Evolutionary conservation across 2,888 invertebrate species (phyloP).

Genomic region (Fragum whitleyi): DNA sequence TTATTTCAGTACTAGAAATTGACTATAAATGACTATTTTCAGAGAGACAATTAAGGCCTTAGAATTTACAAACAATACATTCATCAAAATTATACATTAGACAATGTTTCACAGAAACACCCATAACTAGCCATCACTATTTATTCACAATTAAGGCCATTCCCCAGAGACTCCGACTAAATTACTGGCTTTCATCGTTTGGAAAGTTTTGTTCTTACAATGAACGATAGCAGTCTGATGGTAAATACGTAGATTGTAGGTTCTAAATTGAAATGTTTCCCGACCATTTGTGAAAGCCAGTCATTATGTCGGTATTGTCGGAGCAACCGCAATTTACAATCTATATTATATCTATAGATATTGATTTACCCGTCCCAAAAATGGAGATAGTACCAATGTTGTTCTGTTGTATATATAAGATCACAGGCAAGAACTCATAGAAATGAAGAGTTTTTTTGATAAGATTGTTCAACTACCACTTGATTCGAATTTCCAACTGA

Average conservation of each 20-base stretch:
- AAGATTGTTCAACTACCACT: too few relatives aligned
- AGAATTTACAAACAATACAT: background rate
- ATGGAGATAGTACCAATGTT: background rate
- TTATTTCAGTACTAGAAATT: too few relatives aligned
- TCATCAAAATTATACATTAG: background rate
- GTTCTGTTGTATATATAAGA: too few relatives aligned
- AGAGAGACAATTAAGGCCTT: background rate
- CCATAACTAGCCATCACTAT: background rate
- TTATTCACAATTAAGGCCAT: slow-evolving; percentile 9
- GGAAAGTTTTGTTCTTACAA: slow-evolving; percentile 14
- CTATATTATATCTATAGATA: slow-evolving; percentile 2
- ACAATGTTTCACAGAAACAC: background rate
- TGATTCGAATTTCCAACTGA: too few relatives aligned
- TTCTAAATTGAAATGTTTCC: slow-evolving; percentile 33
- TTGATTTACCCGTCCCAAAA: slow-evolving; percentile 17
- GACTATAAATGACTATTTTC: background rate
- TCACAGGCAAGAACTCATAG: too few relatives aligned
- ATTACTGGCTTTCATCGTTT: slow-evolving; percentile 24
- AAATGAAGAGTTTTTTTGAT: too few relatives aligned
- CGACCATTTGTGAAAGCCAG: slow-evolving; percentile 30
- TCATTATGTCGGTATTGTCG: slow-evolving; percentile 39
- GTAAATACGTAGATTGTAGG: slow-evolving; percentile 30
- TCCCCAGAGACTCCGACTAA: slow-evolving; percentile 2
- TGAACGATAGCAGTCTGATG: slow-evolving; percentile 19
- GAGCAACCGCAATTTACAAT: slow-evolving; percentile 24